Evolutionary conservation across 2,888 invertebrate species (phyloP).

Genomic region (Leptogaster cylindrica): DNA sequence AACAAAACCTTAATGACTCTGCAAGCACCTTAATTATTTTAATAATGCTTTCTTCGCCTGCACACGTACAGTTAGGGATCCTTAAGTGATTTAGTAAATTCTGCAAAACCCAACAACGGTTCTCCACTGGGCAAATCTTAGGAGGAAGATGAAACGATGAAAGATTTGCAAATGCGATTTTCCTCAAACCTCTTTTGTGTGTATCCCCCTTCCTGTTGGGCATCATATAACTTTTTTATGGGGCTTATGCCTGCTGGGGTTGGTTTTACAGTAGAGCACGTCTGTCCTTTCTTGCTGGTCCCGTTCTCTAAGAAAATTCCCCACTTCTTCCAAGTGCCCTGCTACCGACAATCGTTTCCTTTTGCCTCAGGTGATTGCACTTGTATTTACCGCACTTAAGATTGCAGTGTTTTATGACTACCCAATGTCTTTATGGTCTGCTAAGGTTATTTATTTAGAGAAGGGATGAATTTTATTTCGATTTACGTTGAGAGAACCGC

Average conservation of each 20-base stretch:
- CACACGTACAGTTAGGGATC: background rate
- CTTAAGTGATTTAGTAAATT: background rate
- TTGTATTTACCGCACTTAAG: conserved; percentile 9
- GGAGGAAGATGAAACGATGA: conserved; percentile 1
- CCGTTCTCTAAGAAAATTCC: background rate
- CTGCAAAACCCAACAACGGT: background rate
- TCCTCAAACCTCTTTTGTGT: background rate
- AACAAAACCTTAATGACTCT: background rate
- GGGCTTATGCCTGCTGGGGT: background rate
- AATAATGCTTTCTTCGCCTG: background rate
- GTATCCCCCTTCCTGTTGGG: background rate
- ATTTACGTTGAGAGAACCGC: background rate
- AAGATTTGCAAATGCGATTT: conserved; percentile 13
- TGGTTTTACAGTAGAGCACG: conserved; percentile 2
- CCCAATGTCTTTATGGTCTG: conserved; percentile 9
- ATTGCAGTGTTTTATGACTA: conserved; percentile 14
- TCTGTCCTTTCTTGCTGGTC: background rate
- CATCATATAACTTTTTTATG: conserved; percentile 12
- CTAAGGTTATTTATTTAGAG: conserved; percentile 8
- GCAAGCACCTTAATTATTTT: background rate
- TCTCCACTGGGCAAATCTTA: background rate
- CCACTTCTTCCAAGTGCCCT: background rate
- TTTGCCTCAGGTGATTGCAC: conserved; percentile 3
- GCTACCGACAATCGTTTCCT: background rate
- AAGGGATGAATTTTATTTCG: conserved; percentile 10